phyloP scores from a whole-genome alignment of 1,140 invertebrate genomes.

The Dufourea novaeangliae region DNA sequence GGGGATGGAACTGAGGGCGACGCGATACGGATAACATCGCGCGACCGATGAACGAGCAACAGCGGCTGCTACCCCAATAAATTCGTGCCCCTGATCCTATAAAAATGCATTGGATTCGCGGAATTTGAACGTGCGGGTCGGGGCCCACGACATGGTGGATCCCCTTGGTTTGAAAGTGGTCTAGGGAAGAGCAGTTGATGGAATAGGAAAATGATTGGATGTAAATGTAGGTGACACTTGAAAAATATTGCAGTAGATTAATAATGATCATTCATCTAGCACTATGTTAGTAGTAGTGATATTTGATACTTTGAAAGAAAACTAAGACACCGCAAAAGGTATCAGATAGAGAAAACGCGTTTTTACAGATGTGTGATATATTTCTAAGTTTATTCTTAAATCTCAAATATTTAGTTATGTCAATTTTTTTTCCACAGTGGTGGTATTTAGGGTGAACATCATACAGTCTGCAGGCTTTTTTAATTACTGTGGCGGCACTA shows the following conservation, averaged over 20 bases:
- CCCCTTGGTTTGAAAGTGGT: not conserved
- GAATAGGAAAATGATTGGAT: constrained; percentile 33
- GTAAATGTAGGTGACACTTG: constrained; percentile 63
- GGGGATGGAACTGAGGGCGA: constrained; percentile 42
- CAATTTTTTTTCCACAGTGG: too few species aligned
- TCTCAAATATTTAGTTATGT: too few species aligned
- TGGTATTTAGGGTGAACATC: too few species aligned
- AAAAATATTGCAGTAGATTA: constrained; percentile 15
- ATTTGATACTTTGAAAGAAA: too few species aligned
- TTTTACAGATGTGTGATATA: too few species aligned
- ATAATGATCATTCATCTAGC: too few species aligned
- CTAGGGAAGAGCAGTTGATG: not conserved
- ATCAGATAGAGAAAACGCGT: too few species aligned
- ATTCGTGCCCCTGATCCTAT: constrained; percentile 74
- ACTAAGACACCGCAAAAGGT: too few species aligned
- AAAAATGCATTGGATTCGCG: constrained; percentile 76
- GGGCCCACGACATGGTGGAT: not conserved
- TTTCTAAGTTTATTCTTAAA: too few species aligned
- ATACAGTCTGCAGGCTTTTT: too few species aligned
- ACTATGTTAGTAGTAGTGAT: too few species aligned
- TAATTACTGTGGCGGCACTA: too few species aligned
- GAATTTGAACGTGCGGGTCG: constrained; percentile 6
- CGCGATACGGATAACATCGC: constrained; percentile 51
- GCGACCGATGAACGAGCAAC: constrained; percentile 41
- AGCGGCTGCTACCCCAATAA: constrained; percentile 69